Percentiles rank a stretch among this genome's conserved stretches.
Conservation (phyloP, 2,888 invertebrate species). For the Limnephilus auricula region DNA sequence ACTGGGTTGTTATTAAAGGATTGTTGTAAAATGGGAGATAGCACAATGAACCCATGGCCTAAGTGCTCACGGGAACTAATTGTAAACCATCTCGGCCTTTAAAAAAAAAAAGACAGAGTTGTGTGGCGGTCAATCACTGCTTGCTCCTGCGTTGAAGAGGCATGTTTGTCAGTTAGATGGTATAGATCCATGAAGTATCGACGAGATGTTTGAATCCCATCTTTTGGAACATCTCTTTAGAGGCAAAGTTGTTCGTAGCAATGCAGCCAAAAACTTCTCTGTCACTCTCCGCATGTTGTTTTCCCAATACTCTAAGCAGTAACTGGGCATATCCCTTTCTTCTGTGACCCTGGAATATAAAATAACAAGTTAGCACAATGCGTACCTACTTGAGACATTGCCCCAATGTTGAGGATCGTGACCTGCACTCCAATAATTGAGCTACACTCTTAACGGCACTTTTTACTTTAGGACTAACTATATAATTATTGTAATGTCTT, state of each 20-base stretch:
- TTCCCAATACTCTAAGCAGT: slow-evolving; percentile 56
- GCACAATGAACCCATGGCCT: too few species aligned
- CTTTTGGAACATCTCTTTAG: slow-evolving; percentile 57
- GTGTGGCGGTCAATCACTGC: neutral
- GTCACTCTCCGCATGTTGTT: slow-evolving; percentile 45
- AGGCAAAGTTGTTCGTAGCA: slow-evolving; percentile 47
- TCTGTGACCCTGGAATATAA: slow-evolving; percentile 51
- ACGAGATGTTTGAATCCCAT: slow-evolving; percentile 51
- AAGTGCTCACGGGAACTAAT: too few species aligned
- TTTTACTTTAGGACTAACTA: too few species aligned
- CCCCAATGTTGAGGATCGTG: neutral
- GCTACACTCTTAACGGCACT: too few species aligned
- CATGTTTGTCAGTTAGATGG: neutral
- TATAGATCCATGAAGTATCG: slow-evolving; percentile 46
- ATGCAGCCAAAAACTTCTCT: slow-evolving; percentile 59
- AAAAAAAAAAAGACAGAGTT: neutral
- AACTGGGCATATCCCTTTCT: slow-evolving; percentile 61
- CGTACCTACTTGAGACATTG: neutral
- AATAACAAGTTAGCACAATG: neutral
- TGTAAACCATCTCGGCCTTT: too few species aligned
- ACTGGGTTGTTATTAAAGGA: too few species aligned
- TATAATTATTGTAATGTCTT: too few species aligned
- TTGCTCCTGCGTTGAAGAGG: neutral
- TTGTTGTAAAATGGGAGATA: too few species aligned
- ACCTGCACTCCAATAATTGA: neutral